A percentile compares a stretch with the other conserved stretches of the same genome.
These are phyloP conservation scores for Antheraea assamensis DNA, from an alignment of 2,888 invertebrate genomes.

Conservation along the genomic window DNA sequence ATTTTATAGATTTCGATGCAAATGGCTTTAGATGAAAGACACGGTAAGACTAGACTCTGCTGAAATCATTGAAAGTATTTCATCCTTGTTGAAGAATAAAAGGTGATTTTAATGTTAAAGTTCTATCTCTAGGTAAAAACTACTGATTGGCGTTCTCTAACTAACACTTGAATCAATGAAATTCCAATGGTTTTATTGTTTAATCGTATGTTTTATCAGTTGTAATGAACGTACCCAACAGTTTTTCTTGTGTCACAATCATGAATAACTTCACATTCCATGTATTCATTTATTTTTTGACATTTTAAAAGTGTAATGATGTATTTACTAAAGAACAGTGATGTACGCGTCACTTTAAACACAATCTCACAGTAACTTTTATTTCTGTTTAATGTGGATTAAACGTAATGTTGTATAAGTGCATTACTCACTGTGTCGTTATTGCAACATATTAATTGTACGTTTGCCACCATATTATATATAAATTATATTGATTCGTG, in stretches of 20 bases:
- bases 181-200: conserved; percentile 75
- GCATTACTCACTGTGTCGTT: not conserved
- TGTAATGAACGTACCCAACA: conserved; percentile 57
- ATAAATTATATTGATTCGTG: not conserved
- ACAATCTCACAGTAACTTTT: not conserved
- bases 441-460: not conserved
- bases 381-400: not conserved
- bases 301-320: not conserved
- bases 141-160: conserved; percentile 68
- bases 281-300: not conserved
- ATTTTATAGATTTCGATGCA: conserved; percentile 1
- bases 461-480: not conserved
- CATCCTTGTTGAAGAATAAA: not conserved
- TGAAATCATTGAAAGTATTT: not conserved
- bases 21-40: conserved; percentile 5
- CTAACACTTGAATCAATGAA: conserved; percentile 78
- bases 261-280: not conserved
- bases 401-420: not conserved
- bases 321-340: not conserved
- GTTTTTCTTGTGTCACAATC: conserved; percentile 15
- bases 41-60: not conserved
- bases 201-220: conserved; percentile 77
- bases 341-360: not conserved
- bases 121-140: conserved; percentile 20
- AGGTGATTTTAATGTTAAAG: not conserved